Percentiles rank a stretch among this genome's conserved stretches.
phyloP scores from a whole-genome alignment of 2,888 invertebrate genomes.

The Hedychridium roseum region DNA sequence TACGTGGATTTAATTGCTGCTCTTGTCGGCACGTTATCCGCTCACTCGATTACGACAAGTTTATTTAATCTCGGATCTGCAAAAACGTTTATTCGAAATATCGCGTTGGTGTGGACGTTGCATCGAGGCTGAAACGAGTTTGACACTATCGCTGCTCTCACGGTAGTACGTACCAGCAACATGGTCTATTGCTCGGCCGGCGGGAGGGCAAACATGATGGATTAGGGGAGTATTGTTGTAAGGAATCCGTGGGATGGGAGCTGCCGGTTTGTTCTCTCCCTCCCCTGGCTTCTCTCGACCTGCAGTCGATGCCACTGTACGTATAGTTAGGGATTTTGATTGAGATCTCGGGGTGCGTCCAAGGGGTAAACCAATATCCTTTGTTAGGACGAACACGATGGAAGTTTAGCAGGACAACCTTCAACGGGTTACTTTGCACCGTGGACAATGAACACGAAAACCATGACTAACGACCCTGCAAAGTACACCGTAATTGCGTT shows the following conservation, averaged over 20 bases:
- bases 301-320: slow-evolving; percentile 25
- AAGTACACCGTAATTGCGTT: neutral
- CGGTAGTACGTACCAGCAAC: slow-evolving; percentile 23
- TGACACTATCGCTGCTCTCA: slow-evolving; percentile 30
- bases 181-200: slow-evolving; percentile 9
- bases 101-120: slow-evolving; percentile 20
- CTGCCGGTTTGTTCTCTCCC: slow-evolving; percentile 12
- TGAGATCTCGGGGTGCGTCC: slow-evolving; percentile 25
- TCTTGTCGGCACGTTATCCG: too few relatives aligned
- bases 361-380: slow-evolving; percentile 36
- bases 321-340: slow-evolving; percentile 34
- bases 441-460: neutral
- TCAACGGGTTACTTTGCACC: slow-evolving; percentile 22
- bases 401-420: slow-evolving; percentile 17
- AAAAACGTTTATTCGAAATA: slow-evolving; percentile 27
- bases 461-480: neutral
- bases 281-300: slow-evolving; percentile 1
- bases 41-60: too few relatives aligned
- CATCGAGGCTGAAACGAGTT: slow-evolving; percentile 17
- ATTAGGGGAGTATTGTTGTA: slow-evolving; percentile 32
- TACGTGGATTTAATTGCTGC: too few relatives aligned
- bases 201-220: slow-evolving; percentile 28
- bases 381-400: slow-evolving; percentile 23
- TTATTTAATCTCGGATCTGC: too few relatives aligned
- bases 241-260: slow-evolving; percentile 29